Evolutionary conservation across 2,113 vertebrate genomes (phyloP), one percentile per base, ranked within the genome.

Genomic region (Atractosteus spatula): DNA sequence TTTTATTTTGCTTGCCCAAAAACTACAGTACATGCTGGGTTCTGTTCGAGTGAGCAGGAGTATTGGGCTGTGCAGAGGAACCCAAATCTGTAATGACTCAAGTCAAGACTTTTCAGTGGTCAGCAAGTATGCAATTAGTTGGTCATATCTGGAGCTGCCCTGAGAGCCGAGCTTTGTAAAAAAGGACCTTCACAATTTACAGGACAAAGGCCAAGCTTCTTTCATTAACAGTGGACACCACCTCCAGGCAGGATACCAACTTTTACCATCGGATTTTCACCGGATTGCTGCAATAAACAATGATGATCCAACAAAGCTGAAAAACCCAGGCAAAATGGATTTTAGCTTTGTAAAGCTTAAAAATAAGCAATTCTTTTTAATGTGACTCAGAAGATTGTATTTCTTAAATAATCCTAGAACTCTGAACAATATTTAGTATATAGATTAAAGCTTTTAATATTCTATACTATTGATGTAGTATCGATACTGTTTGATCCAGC

Each of bases 121-220:
- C 83, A 85, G 79, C 77, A 64, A 84, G 68, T 77, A 79, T 82
- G 82, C 83, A 86, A 90, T 85, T 86, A 77, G 72, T 77, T 79
- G 66, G 70, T 69, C 73, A 83, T 63, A 80, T 76, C 64, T 59
- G 75, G 79, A 76, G 69, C 55, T 45, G 62, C 76, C 71, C 79
- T 80, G 74, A 85, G 82, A 86, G 86, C 81, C 87, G 77, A 79
- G 77, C 79, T 77, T 65, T 78, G 85, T 86, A 87, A 90, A 87
- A 79, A 85, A 88, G 74, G 73, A 81, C 76, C 80, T 70, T 80
- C 62, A 77, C 82, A 78, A 88, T 85, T 82, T 82, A 76, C 45
- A 2, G 75, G 78, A 81, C 80, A 80, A 83, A 81, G 71, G 75
- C 76, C 79, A 73, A 85, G 74, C 62, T 66, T 77, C 72, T 59